A percentile compares a stretch with the other conserved stretches of the same genome.
These are phyloP conservation scores for Cephus runcator DNA, from an alignment of 2,888 invertebrate genomes.

Conservation along the genomic window DNA sequence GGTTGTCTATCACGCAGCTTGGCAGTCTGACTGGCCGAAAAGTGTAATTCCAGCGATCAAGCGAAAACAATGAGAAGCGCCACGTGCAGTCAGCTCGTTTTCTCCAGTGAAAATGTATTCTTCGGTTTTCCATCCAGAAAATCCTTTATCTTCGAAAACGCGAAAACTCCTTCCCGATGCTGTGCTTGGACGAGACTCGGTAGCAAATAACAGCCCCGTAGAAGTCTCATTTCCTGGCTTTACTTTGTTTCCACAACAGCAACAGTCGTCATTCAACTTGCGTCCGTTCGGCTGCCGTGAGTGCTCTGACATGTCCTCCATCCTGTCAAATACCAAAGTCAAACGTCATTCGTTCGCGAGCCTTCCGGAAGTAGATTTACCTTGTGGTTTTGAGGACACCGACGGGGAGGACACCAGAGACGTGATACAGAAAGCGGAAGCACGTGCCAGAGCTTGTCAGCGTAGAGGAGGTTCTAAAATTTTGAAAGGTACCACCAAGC, in stretches of 20 bases:
- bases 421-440: constrained; percentile 39
- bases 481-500: constrained; percentile 28
- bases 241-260: background rate
- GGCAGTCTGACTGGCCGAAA: background rate
- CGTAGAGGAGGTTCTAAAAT: constrained; percentile 20
- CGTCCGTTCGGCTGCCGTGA: background rate
- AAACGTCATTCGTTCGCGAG: background rate
- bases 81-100: background rate
- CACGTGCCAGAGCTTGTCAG: constrained; percentile 31
- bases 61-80: background rate
- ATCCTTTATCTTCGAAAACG: background rate
- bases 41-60: background rate
- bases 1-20: background rate
- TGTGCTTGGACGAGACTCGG: background rate
- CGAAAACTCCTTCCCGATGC: background rate
- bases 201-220: background rate
- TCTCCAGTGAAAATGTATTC: background rate
- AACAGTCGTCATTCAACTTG: background rate
- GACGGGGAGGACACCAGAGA: constrained; percentile 29
- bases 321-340: background rate
- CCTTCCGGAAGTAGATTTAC: constrained; percentile 8
- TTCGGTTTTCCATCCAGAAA: background rate
- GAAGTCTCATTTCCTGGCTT: background rate
- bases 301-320: background rate
- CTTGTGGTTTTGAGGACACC: constrained; percentile 8